phyloP scores from a whole-genome alignment of 2,113 vertebrate species.

The Antechinus stuartii region DNA sequence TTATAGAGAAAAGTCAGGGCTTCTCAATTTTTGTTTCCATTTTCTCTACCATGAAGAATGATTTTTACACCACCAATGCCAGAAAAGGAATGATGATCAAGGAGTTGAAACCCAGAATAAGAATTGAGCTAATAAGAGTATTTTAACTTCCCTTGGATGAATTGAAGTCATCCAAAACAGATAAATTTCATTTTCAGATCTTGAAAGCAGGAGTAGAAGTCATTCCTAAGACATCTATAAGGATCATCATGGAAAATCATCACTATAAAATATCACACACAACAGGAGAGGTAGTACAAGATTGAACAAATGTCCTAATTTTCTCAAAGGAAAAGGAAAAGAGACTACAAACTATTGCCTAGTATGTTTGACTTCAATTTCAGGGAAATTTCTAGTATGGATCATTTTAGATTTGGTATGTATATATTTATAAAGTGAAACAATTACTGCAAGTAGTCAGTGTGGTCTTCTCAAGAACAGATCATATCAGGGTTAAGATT shows the following conservation, averaged over 20 bases:
- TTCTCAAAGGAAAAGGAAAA: not conserved
- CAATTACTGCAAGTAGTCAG: not conserved
- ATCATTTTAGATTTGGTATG: not conserved
- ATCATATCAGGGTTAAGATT: not conserved
- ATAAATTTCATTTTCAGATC: not conserved
- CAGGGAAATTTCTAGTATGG: not conserved
- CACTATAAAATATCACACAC: not conserved
- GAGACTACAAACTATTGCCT: not conserved
- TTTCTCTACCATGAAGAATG: not conserved
- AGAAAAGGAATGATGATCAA: not conserved
- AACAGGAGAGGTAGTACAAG: not conserved
- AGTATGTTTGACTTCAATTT: not conserved
- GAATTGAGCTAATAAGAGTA: not conserved
- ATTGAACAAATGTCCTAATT: not conserved
- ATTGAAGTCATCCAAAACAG: not conserved
- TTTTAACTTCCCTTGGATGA: not conserved
- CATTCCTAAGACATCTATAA: not conserved
- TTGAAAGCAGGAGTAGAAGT: not conserved
- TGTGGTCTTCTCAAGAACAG: not conserved
- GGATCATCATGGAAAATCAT: not conserved
- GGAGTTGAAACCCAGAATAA: not conserved
- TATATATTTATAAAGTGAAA: not conserved
- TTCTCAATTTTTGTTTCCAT: not conserved
- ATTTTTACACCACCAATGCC: not conserved
- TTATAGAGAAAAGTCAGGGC: not conserved